A percentile compares a stretch with the other conserved stretches of the same genome.
Evolutionary conservation across 2,113 vertebrate species (phyloP).

Genomic region (Indri indri): DNA sequence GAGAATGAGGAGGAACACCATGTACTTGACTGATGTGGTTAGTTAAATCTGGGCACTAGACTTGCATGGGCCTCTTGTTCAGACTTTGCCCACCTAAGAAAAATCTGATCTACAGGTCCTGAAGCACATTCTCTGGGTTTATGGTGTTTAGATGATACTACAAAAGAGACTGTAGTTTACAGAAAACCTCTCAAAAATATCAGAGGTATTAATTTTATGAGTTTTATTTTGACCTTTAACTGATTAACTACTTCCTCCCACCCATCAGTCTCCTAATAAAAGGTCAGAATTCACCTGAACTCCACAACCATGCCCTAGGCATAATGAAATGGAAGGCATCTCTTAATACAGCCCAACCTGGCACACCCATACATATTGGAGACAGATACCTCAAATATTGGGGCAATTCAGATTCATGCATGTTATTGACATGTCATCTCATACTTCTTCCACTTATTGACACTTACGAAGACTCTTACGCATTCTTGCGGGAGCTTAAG

Average conservation of each 20-base stretch:
- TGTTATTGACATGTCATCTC: background rate
- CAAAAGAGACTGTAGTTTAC: background rate
- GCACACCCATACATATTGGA: background rate
- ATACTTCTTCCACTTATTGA: background rate
- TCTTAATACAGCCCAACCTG: background rate
- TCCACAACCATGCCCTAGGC: background rate
- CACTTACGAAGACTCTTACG: background rate
- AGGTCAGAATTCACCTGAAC: background rate
- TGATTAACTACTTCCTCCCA: background rate
- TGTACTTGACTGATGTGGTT: background rate
- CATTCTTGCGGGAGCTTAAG: background rate
- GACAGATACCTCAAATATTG: background rate
- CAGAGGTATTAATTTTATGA: background rate
- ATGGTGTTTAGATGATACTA: background rate
- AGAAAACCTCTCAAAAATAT: background rate
- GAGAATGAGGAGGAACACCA: background rate
- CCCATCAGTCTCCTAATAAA: background rate
- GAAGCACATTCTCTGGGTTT: background rate
- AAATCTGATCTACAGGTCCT: background rate
- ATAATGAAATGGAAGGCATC: background rate
- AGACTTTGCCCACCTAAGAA: background rate
- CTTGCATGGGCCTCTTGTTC: background rate
- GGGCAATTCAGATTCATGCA: rapidly evolving
- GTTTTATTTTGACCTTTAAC: background rate
- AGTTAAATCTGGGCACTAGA: background rate